These are phyloP conservation scores for Alces alces DNA, from an alignment of 2,113 vertebrate species.

Conservation along the genomic window DNA sequence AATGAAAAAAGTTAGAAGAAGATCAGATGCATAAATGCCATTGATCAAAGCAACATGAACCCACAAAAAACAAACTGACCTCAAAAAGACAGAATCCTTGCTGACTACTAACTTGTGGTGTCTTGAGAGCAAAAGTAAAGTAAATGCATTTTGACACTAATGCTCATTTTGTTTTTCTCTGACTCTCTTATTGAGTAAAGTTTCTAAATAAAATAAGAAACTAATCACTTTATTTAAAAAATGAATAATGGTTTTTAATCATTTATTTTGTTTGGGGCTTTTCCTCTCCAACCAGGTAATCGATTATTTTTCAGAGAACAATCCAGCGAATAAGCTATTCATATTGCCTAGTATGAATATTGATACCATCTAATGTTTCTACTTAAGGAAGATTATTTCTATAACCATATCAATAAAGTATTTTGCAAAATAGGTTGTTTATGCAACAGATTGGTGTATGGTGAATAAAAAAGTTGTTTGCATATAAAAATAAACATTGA, in stretches of 20 bases:
- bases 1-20: slow-evolving; percentile 6
- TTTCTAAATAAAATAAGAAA: slow-evolving; percentile 12
- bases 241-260: not conserved
- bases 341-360: not conserved
- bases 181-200: not conserved
- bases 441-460: not conserved
- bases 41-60: not conserved
- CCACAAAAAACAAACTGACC: not conserved
- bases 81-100: not conserved
- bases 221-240: not conserved
- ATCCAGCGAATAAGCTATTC: not conserved
- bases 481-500: not conserved
- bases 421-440: not conserved
- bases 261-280: not conserved
- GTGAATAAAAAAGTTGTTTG: not conserved
- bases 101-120: not conserved
- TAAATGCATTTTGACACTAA: not conserved
- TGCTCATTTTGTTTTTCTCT: slow-evolving; percentile 1
- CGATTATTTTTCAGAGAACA: slow-evolving; percentile 26
- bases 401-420: not conserved
- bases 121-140: not conserved
- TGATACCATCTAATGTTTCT: not conserved
- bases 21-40: not conserved
- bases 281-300: not conserved
- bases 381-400: not conserved